These are phyloP conservation scores for Oreotrochilus melanogaster DNA, from an alignment of 2,113 vertebrate species.

Conservation along the genomic window DNA sequence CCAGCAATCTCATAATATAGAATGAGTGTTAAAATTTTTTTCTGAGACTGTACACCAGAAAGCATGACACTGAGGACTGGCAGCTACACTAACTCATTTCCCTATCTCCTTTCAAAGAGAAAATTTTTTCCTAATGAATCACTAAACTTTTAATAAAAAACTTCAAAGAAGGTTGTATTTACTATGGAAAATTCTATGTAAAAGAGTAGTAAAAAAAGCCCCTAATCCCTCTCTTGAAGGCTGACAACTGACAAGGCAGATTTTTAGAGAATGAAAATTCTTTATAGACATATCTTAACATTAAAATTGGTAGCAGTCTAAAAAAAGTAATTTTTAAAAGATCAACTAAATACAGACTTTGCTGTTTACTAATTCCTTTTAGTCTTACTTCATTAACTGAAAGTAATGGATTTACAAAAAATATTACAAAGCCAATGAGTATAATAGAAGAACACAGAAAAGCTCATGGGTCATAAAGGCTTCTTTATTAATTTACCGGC, in stretches of 20 bases:
- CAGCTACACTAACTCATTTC: background rate
- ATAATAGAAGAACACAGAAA: background rate
- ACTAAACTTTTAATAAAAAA: background rate
- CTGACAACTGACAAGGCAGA: background rate
- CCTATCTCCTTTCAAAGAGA: background rate
- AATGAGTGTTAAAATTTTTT: background rate
- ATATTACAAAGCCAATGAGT: background rate
- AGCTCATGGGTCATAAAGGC: background rate
- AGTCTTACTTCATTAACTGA: background rate
- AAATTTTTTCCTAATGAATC: background rate
- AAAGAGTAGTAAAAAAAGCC: background rate
- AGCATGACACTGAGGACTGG: background rate
- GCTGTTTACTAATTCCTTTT: background rate
- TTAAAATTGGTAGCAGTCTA: background rate
- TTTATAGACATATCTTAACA: background rate
- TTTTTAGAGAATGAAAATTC: background rate
- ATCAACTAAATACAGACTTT: background rate
- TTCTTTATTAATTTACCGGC: background rate
- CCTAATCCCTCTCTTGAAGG: background rate
- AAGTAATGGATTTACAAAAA: background rate
- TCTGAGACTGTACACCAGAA: background rate
- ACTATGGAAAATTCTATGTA: background rate
- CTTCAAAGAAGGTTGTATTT: background rate
- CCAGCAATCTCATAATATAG: background rate
- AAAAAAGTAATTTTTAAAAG: background rate